Evolutionary conservation across 2,113 vertebrate species (phyloP).

Genomic region (Pygoscelis antarcticus): DNA sequence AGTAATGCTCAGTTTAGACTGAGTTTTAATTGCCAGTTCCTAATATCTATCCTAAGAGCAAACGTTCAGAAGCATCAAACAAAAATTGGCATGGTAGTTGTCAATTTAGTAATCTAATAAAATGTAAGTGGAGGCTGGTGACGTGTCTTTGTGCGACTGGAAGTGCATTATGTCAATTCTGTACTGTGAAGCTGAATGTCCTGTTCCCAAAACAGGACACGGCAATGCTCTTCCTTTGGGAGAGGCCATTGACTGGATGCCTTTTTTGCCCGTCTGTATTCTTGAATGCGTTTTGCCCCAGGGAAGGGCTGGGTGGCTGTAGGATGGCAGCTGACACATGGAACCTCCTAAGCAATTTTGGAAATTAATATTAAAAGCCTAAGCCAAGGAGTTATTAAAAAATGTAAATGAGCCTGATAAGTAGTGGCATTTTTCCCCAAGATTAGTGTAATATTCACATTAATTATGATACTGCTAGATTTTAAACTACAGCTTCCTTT

Average conservation of each 20-base stretch:
- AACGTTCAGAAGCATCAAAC: not conserved
- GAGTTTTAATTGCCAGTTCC: not conserved
- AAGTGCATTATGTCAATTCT: not conserved
- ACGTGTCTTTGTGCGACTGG: not conserved
- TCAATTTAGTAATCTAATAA: not conserved
- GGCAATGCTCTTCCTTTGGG: not conserved
- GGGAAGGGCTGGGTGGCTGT: not conserved
- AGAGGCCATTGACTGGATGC: accelerated
- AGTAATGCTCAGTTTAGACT: not conserved
- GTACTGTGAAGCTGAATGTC: not conserved
- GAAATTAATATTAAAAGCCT: not conserved
- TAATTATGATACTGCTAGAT: not conserved
- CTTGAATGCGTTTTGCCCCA: not conserved
- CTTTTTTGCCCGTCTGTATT: not conserved
- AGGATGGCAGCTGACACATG: not conserved
- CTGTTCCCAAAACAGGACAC: not conserved
- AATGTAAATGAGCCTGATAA: constrained; percentile 12
- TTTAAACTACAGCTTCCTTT: constrained; percentile 4
- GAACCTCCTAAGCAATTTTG: not conserved
- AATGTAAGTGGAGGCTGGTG: not conserved
- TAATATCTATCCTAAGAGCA: not conserved
- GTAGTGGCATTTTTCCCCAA: not conserved
- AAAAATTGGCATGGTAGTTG: not conserved
- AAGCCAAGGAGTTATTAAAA: constrained; percentile 29
- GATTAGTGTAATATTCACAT: not conserved